Conservation (phyloP, 2,113 vertebrate species). For the Meleagris gallopavo region DNA sequence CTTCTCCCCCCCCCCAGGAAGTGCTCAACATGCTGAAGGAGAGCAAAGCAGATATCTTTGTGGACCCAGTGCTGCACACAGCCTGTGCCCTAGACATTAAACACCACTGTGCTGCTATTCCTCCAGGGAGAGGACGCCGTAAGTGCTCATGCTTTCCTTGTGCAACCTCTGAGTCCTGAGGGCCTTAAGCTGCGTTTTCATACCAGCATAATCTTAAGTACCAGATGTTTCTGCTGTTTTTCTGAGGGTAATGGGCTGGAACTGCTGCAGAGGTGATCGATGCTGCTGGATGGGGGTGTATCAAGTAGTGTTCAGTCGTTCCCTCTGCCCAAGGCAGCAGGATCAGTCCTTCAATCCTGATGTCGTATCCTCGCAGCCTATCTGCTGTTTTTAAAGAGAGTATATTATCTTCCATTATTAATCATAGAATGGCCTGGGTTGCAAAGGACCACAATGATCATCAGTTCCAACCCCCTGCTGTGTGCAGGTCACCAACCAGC, state of each 20-base stretch:
- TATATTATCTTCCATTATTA: background rate
- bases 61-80: slow-evolving; percentile 96
- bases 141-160: slow-evolving; percentile 60
- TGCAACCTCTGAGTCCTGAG: background rate
- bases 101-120: slow-evolving; percentile 97
- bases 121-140: slow-evolving; percentile 93
- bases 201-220: background rate
- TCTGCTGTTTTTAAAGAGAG: background rate
- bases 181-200: background rate
- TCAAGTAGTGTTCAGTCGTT: background rate
- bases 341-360: background rate
- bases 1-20: slow-evolving; percentile 79
- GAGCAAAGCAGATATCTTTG: slow-evolving; percentile 98
- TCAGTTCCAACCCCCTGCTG: no score
- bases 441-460: no score
- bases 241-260: background rate
- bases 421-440: no score
- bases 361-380: background rate
- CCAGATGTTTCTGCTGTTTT: background rate
- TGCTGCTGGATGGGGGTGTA: background rate
- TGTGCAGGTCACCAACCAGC: no score
- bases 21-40: slow-evolving; percentile 98
- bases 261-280: background rate
- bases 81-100: slow-evolving; percentile 98
- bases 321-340: background rate